Conservation (phyloP, 2,797 vertebrate species). For the Gephyroberyx darwinii region DNA sequence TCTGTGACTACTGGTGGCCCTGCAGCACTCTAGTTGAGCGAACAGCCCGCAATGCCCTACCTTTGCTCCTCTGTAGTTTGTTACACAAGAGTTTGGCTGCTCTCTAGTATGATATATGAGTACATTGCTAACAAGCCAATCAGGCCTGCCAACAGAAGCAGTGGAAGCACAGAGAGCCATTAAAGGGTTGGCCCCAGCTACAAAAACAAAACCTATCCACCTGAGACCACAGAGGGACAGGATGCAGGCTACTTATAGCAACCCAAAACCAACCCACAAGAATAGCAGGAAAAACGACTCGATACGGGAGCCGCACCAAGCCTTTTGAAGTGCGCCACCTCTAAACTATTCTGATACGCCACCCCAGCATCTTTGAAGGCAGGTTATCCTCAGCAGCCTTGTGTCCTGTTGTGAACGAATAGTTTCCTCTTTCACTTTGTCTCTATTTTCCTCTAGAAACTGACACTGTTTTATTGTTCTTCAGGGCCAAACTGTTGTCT, state of each 20-base stretch:
- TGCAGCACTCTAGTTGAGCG: neutral
- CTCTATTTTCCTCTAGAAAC: constrained; percentile 87
- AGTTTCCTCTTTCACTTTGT: constrained; percentile 96
- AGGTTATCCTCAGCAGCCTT: constrained; percentile 90
- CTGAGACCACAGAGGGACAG: constrained; percentile 96
- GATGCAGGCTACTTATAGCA: constrained; percentile 99
- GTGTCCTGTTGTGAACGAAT: constrained; percentile 94
- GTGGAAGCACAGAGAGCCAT: constrained; percentile 79
- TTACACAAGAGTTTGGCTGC: constrained; percentile 44
- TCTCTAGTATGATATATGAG: constrained; percentile 73
- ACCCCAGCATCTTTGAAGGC: constrained; percentile 96
- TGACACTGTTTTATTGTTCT: constrained; percentile 87
- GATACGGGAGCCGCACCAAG: constrained; percentile 77
- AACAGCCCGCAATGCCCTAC: neutral
- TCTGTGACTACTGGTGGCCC: neutral
- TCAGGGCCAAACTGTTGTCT: constrained; percentile 59
- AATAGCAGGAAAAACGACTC: constrained; percentile 96
- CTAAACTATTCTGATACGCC: constrained; percentile 90
- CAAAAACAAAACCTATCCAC: constrained; percentile 94
- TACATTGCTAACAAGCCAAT: constrained; percentile 84
- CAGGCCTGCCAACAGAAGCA: constrained; percentile 79
- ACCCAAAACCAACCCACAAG: constrained; percentile 89
- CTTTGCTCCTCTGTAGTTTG: constrained; percentile 43
- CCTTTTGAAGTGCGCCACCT: constrained; percentile 96
- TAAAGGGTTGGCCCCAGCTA: constrained; percentile 84